A percentile compares a stretch with the other conserved stretches of the same genome.
phyloP scores from a whole-genome alignment of 2,113 vertebrate genomes.

The Murina feae region DNA sequence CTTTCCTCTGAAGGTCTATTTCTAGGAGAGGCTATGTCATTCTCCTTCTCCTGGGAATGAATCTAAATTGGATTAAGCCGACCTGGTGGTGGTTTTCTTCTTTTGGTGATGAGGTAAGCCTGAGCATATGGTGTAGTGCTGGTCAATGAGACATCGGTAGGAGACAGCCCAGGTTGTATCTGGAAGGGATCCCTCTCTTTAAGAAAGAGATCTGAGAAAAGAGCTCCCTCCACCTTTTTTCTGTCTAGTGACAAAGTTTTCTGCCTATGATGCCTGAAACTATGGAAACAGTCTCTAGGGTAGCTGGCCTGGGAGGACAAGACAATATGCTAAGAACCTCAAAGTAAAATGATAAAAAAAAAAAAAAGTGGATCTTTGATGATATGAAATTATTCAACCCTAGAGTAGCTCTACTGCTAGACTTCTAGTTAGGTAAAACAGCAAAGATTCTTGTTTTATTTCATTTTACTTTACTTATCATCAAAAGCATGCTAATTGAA shows the following conservation, averaged over 20 bases:
- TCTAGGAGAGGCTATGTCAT: too few relatives aligned
- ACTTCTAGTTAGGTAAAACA: neutral
- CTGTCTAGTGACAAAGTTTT: neutral
- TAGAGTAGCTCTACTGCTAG: neutral
- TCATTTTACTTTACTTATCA: neutral
- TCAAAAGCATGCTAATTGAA: neutral
- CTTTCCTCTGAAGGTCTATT: neutral
- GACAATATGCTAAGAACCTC: neutral
- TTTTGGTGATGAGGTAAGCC: too few relatives aligned
- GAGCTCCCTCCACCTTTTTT: neutral
- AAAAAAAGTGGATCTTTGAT: neutral
- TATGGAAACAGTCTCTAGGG: neutral
- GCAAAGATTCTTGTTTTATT: neutral
- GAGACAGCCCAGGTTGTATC: neutral
- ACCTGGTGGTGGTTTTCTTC: neutral
- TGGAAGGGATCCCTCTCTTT: neutral
- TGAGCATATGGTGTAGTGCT: neutral
- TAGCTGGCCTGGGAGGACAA: neutral
- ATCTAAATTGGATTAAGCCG: neutral
- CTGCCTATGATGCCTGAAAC: neutral
- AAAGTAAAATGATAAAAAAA: neutral
- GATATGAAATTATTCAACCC: neutral
- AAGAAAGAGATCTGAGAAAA: neutral
- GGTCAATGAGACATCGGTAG: neutral
- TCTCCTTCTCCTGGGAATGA: neutral